Evolutionary conservation across 2,113 vertebrate genomes (phyloP).

Genomic region (Notechis scutatus): DNA sequence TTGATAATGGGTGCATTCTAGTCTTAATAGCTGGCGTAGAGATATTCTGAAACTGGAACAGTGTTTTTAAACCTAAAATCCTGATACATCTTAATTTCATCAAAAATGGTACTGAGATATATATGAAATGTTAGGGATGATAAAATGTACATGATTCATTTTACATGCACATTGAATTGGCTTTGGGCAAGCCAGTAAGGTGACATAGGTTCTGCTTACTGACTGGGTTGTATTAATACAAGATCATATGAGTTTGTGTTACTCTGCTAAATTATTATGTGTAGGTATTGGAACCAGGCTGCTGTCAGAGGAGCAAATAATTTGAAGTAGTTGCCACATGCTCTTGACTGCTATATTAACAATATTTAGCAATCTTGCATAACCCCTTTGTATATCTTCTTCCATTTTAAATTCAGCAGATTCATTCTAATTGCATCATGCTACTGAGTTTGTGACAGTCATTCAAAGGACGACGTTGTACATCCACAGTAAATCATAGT

Average conservation of each 20-base stretch:
- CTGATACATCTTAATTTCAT: not conserved
- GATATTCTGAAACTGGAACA: not conserved
- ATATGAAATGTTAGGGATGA: conserved; percentile 3
- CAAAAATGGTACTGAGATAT: not conserved
- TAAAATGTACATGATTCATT: not conserved
- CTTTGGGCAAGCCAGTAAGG: not conserved
- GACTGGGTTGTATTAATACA: not conserved
- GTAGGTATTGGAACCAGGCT: not conserved
- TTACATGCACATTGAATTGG: not conserved
- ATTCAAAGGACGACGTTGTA: not conserved
- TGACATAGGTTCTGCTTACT: not conserved
- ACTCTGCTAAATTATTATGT: not conserved
- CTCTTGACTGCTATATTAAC: not conserved
- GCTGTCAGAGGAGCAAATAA: not conserved
- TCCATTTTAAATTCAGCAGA: not conserved
- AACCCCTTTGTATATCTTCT: not conserved
- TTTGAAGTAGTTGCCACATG: not conserved
- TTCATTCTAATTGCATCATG: not conserved
- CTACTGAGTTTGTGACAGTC: not conserved
- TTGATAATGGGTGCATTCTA: conserved; percentile 17
- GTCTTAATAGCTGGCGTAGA: not conserved
- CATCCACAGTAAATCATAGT: not conserved
- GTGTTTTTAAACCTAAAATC: not conserved
- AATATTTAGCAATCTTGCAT: not conserved
- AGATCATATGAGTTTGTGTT: not conserved